Evolutionary conservation across 2,797 vertebrate species (phyloP).

Genomic region (Lutjanus argentimaculatus): DNA sequence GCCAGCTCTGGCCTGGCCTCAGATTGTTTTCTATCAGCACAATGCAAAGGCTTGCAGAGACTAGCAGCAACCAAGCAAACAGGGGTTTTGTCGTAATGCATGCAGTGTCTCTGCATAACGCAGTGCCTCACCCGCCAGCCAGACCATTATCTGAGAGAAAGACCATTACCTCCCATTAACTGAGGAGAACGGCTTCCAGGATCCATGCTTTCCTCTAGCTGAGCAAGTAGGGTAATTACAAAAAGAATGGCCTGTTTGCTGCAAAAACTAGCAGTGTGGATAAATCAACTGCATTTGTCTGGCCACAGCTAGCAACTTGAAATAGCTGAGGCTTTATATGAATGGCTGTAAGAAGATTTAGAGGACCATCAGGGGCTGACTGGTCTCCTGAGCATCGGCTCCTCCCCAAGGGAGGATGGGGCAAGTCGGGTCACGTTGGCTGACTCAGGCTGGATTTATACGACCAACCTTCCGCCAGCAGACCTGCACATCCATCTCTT

Average conservation of each 20-base stretch:
- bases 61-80: conserved; percentile 62
- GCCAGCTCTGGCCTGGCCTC: conserved; percentile 56
- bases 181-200: conserved; percentile 71
- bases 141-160: conserved; percentile 76
- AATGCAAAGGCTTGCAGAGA: conserved; percentile 66
- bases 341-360: conserved; percentile 76
- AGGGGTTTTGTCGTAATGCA: conserved; percentile 68
- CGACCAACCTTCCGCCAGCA: conserved; percentile 60
- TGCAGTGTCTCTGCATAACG: conserved; percentile 59
- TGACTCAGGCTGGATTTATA: conserved; percentile 71
- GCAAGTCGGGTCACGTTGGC: conserved; percentile 56
- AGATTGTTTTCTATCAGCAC: conserved; percentile 67
- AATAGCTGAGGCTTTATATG: conserved; percentile 58
- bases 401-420: conserved; percentile 48
- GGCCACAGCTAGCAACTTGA: conserved; percentile 41
- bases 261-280: conserved; percentile 57
- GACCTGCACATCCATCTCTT: conserved; percentile 74
- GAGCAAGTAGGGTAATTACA: conserved; percentile 78
- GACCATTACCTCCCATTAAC: conserved; percentile 85
- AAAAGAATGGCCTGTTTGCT: conserved; percentile 74
- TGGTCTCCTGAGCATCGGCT: conserved; percentile 47
- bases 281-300: conserved; percentile 75
- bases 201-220: conserved; percentile 56
- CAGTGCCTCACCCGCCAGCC: conserved; percentile 64
- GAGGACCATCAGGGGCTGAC: conserved; percentile 55